Percentiles rank a stretch among this genome's conserved stretches.
Conservation (phyloP, 2,797 vertebrate genomes). For the Salmo trutta region DNA sequence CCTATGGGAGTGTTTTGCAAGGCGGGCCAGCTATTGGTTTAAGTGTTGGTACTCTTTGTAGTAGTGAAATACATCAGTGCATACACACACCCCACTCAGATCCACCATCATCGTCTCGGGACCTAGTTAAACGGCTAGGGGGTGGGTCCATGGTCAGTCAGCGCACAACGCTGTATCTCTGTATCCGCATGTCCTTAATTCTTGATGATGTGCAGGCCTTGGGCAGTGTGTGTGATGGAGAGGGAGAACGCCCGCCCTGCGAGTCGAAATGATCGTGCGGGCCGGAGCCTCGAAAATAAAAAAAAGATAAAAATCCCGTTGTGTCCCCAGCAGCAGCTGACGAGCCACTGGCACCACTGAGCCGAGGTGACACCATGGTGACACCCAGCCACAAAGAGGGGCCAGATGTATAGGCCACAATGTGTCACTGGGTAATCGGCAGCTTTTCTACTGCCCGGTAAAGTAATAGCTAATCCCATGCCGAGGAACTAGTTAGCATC, state of each 20-base stretch:
- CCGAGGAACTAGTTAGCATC: constrained; percentile 41
- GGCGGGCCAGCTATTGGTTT: not conserved
- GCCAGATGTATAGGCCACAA: constrained; percentile 55
- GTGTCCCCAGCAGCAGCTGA: constrained; percentile 21
- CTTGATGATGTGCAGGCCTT: constrained; percentile 80
- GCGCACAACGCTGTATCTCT: constrained; percentile 61
- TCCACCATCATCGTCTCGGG: constrained; percentile 61
- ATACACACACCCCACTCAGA: constrained; percentile 67
- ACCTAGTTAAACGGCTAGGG: constrained; percentile 65
- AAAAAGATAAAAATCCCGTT: constrained; percentile 16
- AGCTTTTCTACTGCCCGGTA: constrained; percentile 34
- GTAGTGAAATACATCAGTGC: constrained; percentile 53
- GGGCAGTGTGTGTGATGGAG: constrained; percentile 77
- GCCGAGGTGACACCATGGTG: constrained; percentile 22
- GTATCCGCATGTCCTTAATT: constrained; percentile 83
- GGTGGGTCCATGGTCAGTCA: constrained; percentile 62
- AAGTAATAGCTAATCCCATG: constrained; percentile 57
- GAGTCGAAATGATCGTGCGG: constrained; percentile 69
- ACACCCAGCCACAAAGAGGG: constrained; percentile 56
- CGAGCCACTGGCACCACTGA: not conserved
- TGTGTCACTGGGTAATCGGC: constrained; percentile 54
- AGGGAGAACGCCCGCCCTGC: constrained; percentile 66
- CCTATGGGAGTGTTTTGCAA: constrained; percentile 12
- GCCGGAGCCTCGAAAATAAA: constrained; percentile 24
- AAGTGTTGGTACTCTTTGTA: not conserved